A percentile compares a stretch with the other conserved stretches of the same genome.
Conservation (phyloP, 2,113 vertebrate genomes). For the Progne subis region DNA sequence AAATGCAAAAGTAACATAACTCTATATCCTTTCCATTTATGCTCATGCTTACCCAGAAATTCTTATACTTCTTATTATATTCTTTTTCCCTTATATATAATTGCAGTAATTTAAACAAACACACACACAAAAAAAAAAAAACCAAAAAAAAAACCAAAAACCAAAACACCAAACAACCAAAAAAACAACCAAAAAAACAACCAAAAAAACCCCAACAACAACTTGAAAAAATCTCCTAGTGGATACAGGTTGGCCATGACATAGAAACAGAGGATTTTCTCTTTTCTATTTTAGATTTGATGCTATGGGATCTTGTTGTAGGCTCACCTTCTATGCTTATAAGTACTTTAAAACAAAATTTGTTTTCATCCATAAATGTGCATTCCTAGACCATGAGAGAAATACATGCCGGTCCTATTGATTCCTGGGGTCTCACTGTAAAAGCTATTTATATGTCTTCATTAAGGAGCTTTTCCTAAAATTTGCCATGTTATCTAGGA, state of each 20-base stretch:
- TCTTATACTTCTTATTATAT: background rate
- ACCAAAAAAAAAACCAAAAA: background rate
- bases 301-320: rapidly evolving
- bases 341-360: background rate
- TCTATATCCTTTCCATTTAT: background rate
- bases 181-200: background rate
- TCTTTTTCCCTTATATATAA: background rate
- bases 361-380: background rate
- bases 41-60: background rate
- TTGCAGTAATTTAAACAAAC: background rate
- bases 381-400: background rate
- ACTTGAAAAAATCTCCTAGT: background rate
- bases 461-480: background rate
- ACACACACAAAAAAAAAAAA: background rate
- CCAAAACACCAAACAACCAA: too few species aligned
- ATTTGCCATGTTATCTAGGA: background rate
- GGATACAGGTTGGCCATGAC: background rate
- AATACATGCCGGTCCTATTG: background rate
- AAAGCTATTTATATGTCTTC: background rate
- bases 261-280: background rate
- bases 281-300: background rate
- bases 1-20: background rate
- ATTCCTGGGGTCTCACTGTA: background rate
- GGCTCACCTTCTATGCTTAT: background rate
- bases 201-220: background rate